Evolutionary conservation across 2,113 vertebrate species (phyloP).

Genomic region (Ammodytes marinus): DNA sequence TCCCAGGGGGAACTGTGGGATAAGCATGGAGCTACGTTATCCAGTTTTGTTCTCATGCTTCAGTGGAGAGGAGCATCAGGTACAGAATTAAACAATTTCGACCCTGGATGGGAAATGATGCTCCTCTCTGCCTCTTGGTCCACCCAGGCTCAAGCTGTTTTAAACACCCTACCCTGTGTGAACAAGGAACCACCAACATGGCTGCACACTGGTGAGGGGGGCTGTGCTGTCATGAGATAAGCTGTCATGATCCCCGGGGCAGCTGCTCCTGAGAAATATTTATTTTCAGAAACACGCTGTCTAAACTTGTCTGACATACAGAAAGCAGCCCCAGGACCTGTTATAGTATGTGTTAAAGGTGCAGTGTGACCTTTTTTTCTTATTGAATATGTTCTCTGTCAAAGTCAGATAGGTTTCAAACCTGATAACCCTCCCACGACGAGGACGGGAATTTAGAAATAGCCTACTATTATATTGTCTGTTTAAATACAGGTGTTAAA

Average conservation of each 20-base stretch:
- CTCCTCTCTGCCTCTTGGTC: neutral
- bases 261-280: constrained; percentile 42
- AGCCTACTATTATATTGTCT: too few relatives aligned
- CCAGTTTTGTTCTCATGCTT: too few relatives aligned
- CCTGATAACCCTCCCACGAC: neutral
- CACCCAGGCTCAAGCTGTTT: neutral
- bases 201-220: neutral
- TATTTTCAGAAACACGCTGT: neutral
- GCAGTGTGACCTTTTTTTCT: neutral
- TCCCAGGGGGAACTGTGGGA: too few relatives aligned
- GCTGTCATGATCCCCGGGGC: neutral
- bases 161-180: too few relatives aligned
- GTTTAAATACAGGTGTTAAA: neutral
- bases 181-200: neutral
- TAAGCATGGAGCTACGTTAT: too few relatives aligned
- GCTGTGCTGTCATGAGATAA: neutral
- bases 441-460: neutral
- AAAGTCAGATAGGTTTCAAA: neutral
- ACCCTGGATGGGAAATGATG: neutral
- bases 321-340: neutral
- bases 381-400: neutral
- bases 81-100: neutral
- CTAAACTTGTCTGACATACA: neutral
- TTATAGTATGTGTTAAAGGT: neutral
- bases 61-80: too few relatives aligned